phyloP scores from a whole-genome alignment of 2,797 vertebrate species.

The Aldrovandia affinis region DNA sequence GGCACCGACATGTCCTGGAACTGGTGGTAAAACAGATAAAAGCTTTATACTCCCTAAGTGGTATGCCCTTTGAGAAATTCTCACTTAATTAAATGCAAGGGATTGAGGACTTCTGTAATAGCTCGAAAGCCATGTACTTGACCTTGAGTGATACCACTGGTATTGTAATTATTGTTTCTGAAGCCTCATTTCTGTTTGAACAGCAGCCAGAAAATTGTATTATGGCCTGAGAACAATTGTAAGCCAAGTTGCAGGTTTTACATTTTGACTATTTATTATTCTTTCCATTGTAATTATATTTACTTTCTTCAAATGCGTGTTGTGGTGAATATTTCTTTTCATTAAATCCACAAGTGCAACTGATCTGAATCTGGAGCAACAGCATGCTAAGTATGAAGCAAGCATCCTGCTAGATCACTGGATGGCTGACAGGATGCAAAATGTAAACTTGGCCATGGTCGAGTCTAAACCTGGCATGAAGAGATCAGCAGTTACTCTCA shows the following conservation, averaged over 20 bases:
- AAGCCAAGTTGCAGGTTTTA: not conserved
- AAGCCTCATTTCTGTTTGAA: slow-evolving; percentile 53
- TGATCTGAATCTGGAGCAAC: no score
- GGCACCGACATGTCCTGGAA: slow-evolving; percentile 60
- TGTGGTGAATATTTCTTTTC: no score
- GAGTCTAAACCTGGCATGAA: no score
- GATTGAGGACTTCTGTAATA: slow-evolving; percentile 54
- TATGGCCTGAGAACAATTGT: not conserved
- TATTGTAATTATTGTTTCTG: slow-evolving; percentile 55
- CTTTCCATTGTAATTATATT: no score
- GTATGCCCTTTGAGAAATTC: slow-evolving; percentile 63
- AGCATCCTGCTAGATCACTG: no score
- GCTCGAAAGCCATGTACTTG: slow-evolving; percentile 67
- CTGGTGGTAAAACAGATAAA: slow-evolving; percentile 71
- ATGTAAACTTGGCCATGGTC: no score
- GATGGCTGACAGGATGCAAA: no score
- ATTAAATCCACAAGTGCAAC: no score
- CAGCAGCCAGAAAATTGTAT: slow-evolving; percentile 47
- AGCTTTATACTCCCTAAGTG: slow-evolving; percentile 68
- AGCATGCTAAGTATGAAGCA: no score
- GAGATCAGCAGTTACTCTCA: no score
- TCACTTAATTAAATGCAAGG: slow-evolving; percentile 60
- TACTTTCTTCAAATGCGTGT: no score
- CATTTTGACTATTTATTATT: not conserved
- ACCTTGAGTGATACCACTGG: slow-evolving; percentile 64